Conservation (phyloP, 2,113 vertebrate species). For the Prionailurus viverrinus region DNA sequence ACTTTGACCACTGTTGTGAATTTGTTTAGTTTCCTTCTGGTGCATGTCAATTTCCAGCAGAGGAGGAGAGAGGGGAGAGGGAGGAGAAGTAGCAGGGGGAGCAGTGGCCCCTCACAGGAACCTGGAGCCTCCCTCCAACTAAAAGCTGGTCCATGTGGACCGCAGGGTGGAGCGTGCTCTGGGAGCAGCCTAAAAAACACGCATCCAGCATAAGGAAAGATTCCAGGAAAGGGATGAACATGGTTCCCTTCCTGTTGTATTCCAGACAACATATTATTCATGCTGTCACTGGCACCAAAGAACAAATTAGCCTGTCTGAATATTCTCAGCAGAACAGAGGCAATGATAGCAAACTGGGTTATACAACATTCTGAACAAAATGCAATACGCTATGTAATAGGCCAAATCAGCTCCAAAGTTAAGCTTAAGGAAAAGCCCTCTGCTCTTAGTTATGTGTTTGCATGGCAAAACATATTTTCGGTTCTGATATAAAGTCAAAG, state of each 20-base stretch:
- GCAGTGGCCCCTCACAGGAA: neutral
- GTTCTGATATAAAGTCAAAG: neutral
- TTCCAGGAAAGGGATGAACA: slow-evolving; percentile 59
- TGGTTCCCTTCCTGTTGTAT: slow-evolving; percentile 18
- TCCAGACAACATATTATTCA: slow-evolving; percentile 75
- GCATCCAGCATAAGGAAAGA: neutral
- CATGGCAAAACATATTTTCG: slow-evolving; percentile 22
- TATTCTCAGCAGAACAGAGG: slow-evolving; percentile 68
- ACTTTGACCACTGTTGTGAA: neutral
- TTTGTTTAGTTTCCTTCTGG: neutral
- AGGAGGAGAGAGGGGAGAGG: neutral
- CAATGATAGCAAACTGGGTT: slow-evolving; percentile 73
- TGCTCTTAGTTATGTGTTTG: neutral
- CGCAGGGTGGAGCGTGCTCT: rapidly evolving
- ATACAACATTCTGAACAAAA: slow-evolving; percentile 67
- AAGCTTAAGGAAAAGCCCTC: slow-evolving; percentile 48
- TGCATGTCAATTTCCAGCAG: neutral
- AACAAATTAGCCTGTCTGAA: slow-evolving; percentile 77
- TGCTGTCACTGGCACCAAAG: slow-evolving; percentile 48
- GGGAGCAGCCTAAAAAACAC: neutral
- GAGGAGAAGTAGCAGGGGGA: neutral
- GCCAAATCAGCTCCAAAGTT: slow-evolving; percentile 65
- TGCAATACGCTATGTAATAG: slow-evolving; percentile 64
- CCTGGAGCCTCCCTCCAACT: neutral
- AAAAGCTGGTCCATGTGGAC: neutral